Evolutionary conservation across 2,888 invertebrate species (phyloP), one percentile per base, ranked within the genome.

Genomic region (Amblyjoppa fuscipennis): DNA sequence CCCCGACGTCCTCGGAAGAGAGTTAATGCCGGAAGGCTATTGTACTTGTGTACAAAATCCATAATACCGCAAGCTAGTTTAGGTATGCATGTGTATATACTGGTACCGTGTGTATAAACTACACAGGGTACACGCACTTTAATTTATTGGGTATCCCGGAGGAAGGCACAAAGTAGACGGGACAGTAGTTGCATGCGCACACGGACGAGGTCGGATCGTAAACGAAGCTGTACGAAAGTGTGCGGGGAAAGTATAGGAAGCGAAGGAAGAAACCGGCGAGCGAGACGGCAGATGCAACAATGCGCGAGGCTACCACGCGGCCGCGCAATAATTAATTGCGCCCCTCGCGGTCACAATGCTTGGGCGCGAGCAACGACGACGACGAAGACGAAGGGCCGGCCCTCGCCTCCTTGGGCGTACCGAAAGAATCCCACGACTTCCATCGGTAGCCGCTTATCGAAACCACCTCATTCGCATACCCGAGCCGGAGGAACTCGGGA

Each of bases 321-420:
- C 87, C 91, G 90, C 90, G 90, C 91, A 91, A 92, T 93, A 93
- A 93, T 93, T 93, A 93, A 93, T 93, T 92, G 92, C 90, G 86
- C 87, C 82, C 90, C 91, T 90, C 88, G 90, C 90, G 89, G 91
- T 89, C 89, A 92, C 93, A 92, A 92, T 92, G 89, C 80, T 61
- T 31, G 71, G 80, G 59, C 56, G 79, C 59, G 80, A 79, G 73
- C 79, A 77, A 76, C 74, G 73, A 86, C 74, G 53, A 76, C 73
- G 83, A 66, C 66, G 69, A 83, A 51, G 68, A 75, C 34, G 45
- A 66, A 53, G 79, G 56, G 70, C 56, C 45, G 45, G 45, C 45
- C 45, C 45, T 49, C 45, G 45, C 13, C 53, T 34, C 79, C 41
- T 71, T 66, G 49, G 56, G 20, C 75, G 69, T 34, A 74, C 68